Evolutionary conservation across 2,888 invertebrate species (phyloP).

Genomic region (Himalopsyche japonica): DNA sequence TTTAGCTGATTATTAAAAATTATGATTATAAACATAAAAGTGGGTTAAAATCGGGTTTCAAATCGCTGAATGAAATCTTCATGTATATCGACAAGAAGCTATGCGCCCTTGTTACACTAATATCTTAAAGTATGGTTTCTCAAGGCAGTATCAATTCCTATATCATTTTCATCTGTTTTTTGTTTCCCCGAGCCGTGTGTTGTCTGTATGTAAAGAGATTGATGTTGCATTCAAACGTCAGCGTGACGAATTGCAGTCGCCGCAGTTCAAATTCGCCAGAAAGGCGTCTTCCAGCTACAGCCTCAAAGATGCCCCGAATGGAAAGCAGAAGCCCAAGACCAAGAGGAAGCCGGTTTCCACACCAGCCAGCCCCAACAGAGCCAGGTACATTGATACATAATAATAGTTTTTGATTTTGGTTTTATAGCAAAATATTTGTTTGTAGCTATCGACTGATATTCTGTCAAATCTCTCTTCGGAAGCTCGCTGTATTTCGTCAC

Average conservation of each 20-base stretch:
- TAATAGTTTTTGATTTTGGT: neutral
- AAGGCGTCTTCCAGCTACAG: slow-evolving; percentile 97
- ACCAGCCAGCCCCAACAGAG: slow-evolving; percentile 88
- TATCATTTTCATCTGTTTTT: neutral
- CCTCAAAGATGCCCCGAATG: slow-evolving; percentile 87
- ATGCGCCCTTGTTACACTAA: neutral
- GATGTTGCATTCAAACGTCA: slow-evolving; percentile 41
- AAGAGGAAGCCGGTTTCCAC: slow-evolving; percentile 92
- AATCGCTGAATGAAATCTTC: no score
- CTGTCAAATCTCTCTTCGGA: no score
- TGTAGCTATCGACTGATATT: no score
- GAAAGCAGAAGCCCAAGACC: slow-evolving; percentile 83
- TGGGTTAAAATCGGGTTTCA: no score
- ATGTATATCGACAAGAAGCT: no score
- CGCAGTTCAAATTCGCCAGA: slow-evolving; percentile 96
- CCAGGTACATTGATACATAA: slow-evolving; percentile 50
- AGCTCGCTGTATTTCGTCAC: no score
- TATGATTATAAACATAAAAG: no score
- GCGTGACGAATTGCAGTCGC: slow-evolving; percentile 74
- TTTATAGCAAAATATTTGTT: no score
- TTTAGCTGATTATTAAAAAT: no score
- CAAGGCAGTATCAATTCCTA: neutral
- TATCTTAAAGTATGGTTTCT: neutral
- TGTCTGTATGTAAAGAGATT: slow-evolving; percentile 40
- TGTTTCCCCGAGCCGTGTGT: neutral